Percentiles rank a stretch among this genome's conserved stretches.
Conservation (phyloP, 2,113 vertebrate species). For the Hypanus sabinus region DNA sequence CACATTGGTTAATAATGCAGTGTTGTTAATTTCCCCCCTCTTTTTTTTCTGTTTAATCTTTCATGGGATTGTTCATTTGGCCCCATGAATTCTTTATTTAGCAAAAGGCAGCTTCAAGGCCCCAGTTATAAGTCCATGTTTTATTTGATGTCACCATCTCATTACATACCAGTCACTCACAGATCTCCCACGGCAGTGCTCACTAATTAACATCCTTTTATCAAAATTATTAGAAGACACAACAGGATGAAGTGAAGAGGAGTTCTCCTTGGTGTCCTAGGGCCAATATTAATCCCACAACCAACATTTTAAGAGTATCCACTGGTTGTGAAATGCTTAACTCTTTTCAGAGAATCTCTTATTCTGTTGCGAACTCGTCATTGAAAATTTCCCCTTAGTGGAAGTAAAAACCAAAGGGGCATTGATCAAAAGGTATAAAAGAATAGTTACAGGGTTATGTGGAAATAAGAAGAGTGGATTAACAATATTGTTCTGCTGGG, state of each 20-base stretch:
- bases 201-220: neutral
- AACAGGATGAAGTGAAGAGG: neutral
- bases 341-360: too few relatives aligned
- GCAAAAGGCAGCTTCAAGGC: neutral
- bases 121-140: neutral
- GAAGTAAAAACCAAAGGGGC: too few relatives aligned
- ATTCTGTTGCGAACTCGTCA: too few relatives aligned
- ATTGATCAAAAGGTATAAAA: too few relatives aligned
- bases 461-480: too few relatives aligned
- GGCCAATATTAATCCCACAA: neutral
- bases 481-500: too few relatives aligned
- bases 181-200: neutral
- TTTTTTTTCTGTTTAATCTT: constrained; percentile 13
- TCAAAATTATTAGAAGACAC: neutral
- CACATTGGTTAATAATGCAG: constrained; percentile 2
- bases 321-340: too few relatives aligned
- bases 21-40: neutral
- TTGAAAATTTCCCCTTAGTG: too few relatives aligned
- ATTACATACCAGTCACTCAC: neutral
- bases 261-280: neutral
- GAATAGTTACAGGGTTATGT: too few relatives aligned
- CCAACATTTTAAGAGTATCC: too few relatives aligned
- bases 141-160: neutral
- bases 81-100: neutral
- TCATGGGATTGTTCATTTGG: neutral